These are phyloP conservation scores for Castor canadensis DNA, from an alignment of 2,113 vertebrate genomes.

Conservation along the genomic window DNA sequence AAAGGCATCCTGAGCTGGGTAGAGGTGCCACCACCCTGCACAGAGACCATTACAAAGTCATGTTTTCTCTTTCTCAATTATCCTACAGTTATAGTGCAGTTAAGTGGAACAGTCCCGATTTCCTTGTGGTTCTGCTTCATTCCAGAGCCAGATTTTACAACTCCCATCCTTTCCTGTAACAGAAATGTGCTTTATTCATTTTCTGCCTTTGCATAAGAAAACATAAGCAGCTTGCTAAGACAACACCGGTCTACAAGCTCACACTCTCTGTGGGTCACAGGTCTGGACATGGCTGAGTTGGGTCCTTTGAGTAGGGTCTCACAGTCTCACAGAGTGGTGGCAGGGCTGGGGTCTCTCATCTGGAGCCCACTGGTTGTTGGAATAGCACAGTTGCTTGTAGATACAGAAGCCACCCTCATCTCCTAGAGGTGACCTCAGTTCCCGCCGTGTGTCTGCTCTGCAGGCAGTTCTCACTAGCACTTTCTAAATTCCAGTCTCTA, in stretches of 20 bases:
- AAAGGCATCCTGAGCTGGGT: no score
- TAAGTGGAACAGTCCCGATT: neutral
- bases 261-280: neutral
- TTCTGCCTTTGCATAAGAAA: neutral
- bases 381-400: neutral
- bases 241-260: neutral
- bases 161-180: neutral
- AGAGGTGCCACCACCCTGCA: neutral
- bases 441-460: rapidly evolving
- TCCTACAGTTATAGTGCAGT: no score
- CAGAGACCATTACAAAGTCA: rapidly evolving
- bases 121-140: neutral
- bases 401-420: neutral
- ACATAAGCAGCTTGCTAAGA: neutral
- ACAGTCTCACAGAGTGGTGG: neutral
- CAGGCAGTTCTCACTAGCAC: neutral
- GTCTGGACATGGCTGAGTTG: neutral
- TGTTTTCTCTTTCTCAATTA: neutral
- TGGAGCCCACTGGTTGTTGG: neutral
- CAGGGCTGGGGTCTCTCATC: neutral
- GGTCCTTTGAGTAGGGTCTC: neutral
- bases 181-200: neutral
- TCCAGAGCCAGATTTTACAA: neutral
- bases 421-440: neutral
- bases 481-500: neutral